Base-by-base conservation (phyloP, 2,888 invertebrate species). In the Trissolcus brochymenae region DNA sequence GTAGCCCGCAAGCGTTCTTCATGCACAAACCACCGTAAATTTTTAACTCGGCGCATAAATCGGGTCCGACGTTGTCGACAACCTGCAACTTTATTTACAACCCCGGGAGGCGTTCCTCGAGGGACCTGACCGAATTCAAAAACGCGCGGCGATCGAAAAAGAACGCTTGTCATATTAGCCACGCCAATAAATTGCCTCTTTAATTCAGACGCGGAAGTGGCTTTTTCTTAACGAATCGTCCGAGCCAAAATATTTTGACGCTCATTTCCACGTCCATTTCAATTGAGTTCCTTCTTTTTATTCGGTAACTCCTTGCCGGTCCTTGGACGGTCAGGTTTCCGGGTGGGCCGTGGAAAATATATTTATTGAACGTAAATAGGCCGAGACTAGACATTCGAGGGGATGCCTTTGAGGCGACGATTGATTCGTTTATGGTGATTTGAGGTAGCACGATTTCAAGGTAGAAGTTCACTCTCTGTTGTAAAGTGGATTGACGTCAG, bases 1-100 rank as follows among this genome's bases (percentile, higher is more conserved):
- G 81, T 80, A 80, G 81, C 79, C 84, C 84, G 62, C 83, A 85
- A 46, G 79, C 73, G 79, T 67, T 84, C 77, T 65, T 46, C 21
- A n/a, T 43, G 16, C 14, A 62, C 64, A 78, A 81, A 82, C 83
- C 80, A 84, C 83, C 81, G 84, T 86, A 86, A 86, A 86, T 86
- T 84, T 82, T 82, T 79, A 62, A 35, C 54, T 73, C 40, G 53
- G 25, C 66, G 56, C 60, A 61, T 65, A 68, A 60, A 60, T 68
- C 19, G 40, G 21, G 25, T 40, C 16, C 35, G 29, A 14, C 35
- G 35, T 14, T 29, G 50, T 61, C 66, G 17, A 46, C 70, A 70
- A 82, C 78, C 80, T 81, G 75, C 43, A 59, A 70, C 79, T 80
- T 83, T 83, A 83, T 83, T 83, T 83, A 83, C 79, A 77, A 79